Conservation (phyloP, 2,113 vertebrate genomes). For the Megaleporinus macrocephalus region DNA sequence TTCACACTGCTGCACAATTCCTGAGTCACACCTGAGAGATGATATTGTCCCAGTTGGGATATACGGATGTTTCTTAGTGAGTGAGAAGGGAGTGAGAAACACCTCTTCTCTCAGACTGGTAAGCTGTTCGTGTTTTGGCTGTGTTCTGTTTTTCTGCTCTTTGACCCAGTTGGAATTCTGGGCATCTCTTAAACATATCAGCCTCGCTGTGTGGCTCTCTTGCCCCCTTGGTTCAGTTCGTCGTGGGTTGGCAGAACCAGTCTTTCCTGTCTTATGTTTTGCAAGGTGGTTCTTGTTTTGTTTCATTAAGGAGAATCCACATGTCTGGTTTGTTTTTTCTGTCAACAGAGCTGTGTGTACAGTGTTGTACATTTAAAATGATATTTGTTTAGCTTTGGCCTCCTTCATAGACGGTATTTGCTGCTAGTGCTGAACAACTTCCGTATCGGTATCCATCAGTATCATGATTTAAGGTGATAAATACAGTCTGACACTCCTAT, state of each 20-base stretch:
- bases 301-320: not conserved
- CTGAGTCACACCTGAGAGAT: constrained; percentile 36
- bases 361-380: not conserved
- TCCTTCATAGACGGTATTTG: not conserved
- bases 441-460: no score
- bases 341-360: not conserved
- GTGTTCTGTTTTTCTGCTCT: constrained; percentile 21
- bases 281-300: constrained; percentile 5
- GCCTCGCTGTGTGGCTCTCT: not conserved
- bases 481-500: no score
- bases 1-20: constrained; percentile 8
- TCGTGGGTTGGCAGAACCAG: constrained; percentile 27
- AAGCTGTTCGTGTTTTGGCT: not conserved
- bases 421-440: not conserved
- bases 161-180: constrained; percentile 39
- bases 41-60: not conserved
- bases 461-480: not conserved
- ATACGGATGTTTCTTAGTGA: not conserved
- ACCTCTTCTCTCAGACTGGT: not conserved
- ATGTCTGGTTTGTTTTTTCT: not conserved
- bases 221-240: not conserved
- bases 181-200: not conserved
- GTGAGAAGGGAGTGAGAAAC: not conserved
- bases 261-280: constrained; percentile 36
- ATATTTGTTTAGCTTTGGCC: not conserved